Base-by-base conservation (phyloP, 23 tunicate species). In the Corella eumyota region DNA sequence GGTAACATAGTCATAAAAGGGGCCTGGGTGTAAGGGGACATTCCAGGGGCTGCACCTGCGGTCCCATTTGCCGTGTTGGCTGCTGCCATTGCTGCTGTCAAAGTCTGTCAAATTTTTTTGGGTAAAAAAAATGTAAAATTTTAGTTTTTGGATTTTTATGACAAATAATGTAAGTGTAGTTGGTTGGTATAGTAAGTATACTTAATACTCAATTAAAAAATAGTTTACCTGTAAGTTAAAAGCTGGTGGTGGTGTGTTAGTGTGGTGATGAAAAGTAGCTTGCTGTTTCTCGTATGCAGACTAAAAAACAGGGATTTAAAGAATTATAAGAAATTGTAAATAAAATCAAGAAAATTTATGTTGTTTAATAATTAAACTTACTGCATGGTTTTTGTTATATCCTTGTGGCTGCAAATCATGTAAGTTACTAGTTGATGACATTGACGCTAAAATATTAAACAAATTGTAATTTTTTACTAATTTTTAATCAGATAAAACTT, bases 71-170 rank as follows among this genome's bases (percentile, higher is more conserved):
- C 94, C 33, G 50, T 66, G 34, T 66, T 75, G 13, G 77, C 90
- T 15, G 90, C 90, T 0, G 94, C 83, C 82, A 84, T 72, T 1
- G 94, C 92, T 5, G 92, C 92, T n/a, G 92, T 82, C 38, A 82
- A 49, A 6, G 92, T 68, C 92, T 82, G 76, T 1, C n/a, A n/a
- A n/a, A n/a, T n/a, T n/a, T n/a, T n/a, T n/a, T n/a, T n/a, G n/a
- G n/a, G n/a, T n/a, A n/a, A n/a, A n/a, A n/a, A n/a, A n/a, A n/a
- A n/a, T n/a, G n/a, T n/a, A n/a, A n/a, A n/a, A n/a, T n/a, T n/a
- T n/a, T n/a, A n/a, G n/a, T n/a, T n/a, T n/a, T n/a, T n/a, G n/a
- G n/a, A n/a, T n/a, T n/a, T n/a, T n/a, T n/a, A n/a, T n/a, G n/a
- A n/a, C n/a, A n/a, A n/a, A n/a, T n/a, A n/a, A n/a, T n/a, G n/a